phyloP scores from a whole-genome alignment of 2,797 vertebrate genomes.

The Thamnophis elegans region DNA sequence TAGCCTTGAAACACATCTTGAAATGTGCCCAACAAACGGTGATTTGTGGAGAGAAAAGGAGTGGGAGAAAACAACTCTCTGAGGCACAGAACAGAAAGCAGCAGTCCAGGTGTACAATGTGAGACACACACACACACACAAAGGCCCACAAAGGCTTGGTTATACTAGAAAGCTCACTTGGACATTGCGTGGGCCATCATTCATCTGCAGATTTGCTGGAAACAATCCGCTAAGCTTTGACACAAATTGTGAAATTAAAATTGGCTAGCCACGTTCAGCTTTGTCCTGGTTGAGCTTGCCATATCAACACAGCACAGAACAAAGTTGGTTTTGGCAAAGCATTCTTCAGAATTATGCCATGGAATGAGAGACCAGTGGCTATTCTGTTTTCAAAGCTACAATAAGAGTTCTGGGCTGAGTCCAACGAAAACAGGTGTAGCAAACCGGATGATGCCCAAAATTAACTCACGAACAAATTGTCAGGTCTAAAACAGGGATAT shows the following conservation, averaged over 20 bases:
- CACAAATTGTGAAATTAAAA: background rate
- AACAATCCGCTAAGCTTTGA: background rate
- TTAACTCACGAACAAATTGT: background rate
- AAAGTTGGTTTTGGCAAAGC: background rate
- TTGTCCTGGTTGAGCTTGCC: background rate
- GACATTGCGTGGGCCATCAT: background rate
- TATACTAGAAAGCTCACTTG: background rate
- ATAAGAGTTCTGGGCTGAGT: background rate
- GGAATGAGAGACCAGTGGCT: background rate
- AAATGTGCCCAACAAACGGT: constrained; percentile 3
- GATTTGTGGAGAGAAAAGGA: background rate
- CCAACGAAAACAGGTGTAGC: too few relatives aligned
- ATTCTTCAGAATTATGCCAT: background rate
- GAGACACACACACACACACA: background rate
- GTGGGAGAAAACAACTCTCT: background rate
- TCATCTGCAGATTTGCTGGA: background rate
- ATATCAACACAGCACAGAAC: background rate
- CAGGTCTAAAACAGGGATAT: background rate
- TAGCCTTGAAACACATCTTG: background rate
- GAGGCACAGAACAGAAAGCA: background rate
- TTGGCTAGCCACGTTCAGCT: background rate
- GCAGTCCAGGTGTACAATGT: background rate
- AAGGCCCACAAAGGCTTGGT: rapidly evolving
- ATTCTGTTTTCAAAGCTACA: background rate
- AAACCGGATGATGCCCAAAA: background rate